Evolutionary conservation across 1,140 invertebrate genomes (phyloP), one percentile per base, ranked within the genome.

Genomic region (Acromyrmex echinatior): DNA sequence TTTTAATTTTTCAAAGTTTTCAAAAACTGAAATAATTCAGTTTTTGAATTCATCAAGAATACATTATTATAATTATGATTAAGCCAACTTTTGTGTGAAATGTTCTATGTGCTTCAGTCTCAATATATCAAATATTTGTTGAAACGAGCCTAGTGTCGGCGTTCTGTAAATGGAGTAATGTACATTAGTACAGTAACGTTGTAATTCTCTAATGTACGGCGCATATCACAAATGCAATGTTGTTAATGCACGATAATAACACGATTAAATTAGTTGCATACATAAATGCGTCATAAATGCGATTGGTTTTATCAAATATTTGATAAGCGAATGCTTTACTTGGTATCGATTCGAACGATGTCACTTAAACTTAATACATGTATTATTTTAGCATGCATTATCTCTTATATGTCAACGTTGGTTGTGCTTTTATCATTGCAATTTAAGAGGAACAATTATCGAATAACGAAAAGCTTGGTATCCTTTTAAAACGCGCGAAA

Each of bases 41-140:
- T 18, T 51, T 45, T 18, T n/a, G 18, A 63, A 66, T 51, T 66
- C 3, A 14, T 66, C 39, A 66, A 49, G 49, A 53, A 25, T 35
- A 45, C 16, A 68, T 79, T 16, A 45, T 63, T 25, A 65, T n/a
- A 65, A 78, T 78, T 68, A 63, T 18, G 3, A 65, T 51, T 71
- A 71, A 39, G 3, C 9, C n/a, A n/a, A 51, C 12, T 56, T 16
- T 49, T 18, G 39, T 45, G 39, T 45, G n/a, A 31, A 28, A 68
- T 51, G 9, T 70, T 35, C 4, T n/a, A n/a, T 35, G 21, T 35
- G 70, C 10, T 12, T 71, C 39, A 45, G 71, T 81, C 66, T 39
- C 65, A 31, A 4, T 56, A 28, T 6, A 31, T 56, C 6, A 28
- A 60, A 81, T 45, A 71, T 71, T 58, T 71, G 21, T 35, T 35